Percentiles rank a stretch among this genome's conserved stretches.
Conservation (phyloP, 2,113 vertebrate species). For the Heliornis fulica region DNA sequence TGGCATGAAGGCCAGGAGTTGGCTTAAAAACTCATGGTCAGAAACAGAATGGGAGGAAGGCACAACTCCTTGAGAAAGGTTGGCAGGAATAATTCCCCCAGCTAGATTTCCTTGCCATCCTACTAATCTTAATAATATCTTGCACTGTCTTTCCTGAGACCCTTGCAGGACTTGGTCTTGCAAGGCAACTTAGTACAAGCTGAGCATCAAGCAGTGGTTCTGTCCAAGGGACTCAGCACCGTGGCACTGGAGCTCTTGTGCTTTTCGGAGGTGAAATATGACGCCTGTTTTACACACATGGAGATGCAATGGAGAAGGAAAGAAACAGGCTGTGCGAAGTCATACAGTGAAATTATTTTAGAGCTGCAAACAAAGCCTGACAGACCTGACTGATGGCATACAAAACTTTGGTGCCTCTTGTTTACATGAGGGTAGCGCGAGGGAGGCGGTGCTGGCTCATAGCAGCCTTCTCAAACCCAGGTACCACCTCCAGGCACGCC, state of each 20-base stretch:
- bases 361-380: neutral
- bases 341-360: neutral
- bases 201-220: neutral
- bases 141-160: neutral
- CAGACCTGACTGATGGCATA: neutral
- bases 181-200: neutral
- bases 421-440: neutral
- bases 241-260: neutral
- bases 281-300: neutral
- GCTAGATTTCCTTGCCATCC: neutral
- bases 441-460: neutral
- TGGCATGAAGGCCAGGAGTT: conserved; percentile 16
- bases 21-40: conserved; percentile 19
- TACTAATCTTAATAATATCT: neutral
- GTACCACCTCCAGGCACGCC: neutral
- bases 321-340: neutral
- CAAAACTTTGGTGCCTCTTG: neutral
- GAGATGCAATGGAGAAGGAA: neutral
- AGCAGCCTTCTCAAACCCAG: neutral
- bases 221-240: neutral
- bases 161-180: neutral
- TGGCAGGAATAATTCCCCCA: neutral
- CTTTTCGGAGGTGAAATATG: neutral
- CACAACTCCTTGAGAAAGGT: neutral
- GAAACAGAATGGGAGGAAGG: neutral